Conservation (phyloP, 2,797 vertebrate species). For the Rhodeus uyekii region DNA sequence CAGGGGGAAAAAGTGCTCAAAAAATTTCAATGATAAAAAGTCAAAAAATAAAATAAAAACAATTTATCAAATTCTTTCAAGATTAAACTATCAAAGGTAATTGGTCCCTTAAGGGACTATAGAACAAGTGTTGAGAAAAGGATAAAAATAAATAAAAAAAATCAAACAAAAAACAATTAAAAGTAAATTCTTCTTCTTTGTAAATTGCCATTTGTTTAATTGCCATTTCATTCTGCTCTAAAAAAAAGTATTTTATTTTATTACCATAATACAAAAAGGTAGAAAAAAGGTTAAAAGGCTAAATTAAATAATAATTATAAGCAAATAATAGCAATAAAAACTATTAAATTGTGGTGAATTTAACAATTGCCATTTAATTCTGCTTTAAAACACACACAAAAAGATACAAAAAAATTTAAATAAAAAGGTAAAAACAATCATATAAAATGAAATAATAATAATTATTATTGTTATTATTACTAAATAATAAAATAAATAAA, state of each 20-base stretch:
- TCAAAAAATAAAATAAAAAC: background rate
- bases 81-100: background rate
- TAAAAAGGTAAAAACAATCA: background rate
- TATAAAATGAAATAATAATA: background rate
- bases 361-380: no score
- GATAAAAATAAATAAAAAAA: no score
- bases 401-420: background rate
- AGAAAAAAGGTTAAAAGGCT: background rate
- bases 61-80: background rate
- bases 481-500: no score
- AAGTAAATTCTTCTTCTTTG: no score
- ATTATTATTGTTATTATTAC: background rate
- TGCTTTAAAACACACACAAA: background rate
- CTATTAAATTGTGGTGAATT: background rate
- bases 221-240: background rate
- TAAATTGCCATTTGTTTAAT: no score
- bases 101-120: background rate
- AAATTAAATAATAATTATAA: background rate
- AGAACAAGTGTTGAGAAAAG: no score
- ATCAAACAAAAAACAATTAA: no score
- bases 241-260: background rate
- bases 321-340: background rate
- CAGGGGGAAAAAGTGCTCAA: background rate
- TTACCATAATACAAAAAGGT: background rate
- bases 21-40: background rate